A percentile compares a stretch with the other conserved stretches of the same genome.
These are phyloP conservation scores for Heliconius charithonia DNA, from an alignment of 2,888 invertebrate species.

Conservation along the genomic window DNA sequence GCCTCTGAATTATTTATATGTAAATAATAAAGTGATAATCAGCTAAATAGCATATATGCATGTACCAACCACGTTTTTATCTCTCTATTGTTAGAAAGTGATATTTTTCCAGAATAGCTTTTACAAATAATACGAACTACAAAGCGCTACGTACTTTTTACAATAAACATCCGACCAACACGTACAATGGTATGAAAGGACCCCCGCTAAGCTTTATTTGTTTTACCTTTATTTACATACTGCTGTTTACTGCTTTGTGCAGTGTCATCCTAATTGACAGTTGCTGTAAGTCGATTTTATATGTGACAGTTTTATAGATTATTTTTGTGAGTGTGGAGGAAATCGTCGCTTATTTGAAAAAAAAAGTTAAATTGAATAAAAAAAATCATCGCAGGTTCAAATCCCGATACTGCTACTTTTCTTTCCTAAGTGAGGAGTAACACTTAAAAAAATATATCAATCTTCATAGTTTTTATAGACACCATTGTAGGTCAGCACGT, in stretches of 20 bases:
- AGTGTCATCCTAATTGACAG: slow-evolving; percentile 14
- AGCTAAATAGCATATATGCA: not conserved
- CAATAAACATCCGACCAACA: slow-evolving; percentile 18
- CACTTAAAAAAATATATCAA: too few relatives aligned
- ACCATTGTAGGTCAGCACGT: too few relatives aligned
- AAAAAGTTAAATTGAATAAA: not conserved
- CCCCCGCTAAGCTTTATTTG: slow-evolving; percentile 15
- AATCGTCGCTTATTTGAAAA: not conserved
- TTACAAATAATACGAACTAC: slow-evolving; percentile 9
- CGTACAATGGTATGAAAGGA: slow-evolving; percentile 17
- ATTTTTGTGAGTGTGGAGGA: not conserved
- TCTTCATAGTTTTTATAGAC: too few relatives aligned
- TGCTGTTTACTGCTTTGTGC: slow-evolving; percentile 4
- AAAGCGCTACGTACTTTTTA: slow-evolving; percentile 20
- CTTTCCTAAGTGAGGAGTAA: too few relatives aligned
- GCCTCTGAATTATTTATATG: not conserved
- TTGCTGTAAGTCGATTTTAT: not conserved
- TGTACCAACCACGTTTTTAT: not conserved
- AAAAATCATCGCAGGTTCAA: too few relatives aligned
- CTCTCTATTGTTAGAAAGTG: not conserved
- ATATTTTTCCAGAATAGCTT: slow-evolving; percentile 5
- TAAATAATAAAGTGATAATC: not conserved
- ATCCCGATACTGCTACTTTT: too few relatives aligned
- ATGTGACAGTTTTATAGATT: too few relatives aligned
- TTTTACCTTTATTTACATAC: slow-evolving; percentile 25